These are phyloP conservation scores for Psilopogon haemacephalus DNA, from an alignment of 2,113 vertebrate species.

Conservation along the genomic window DNA sequence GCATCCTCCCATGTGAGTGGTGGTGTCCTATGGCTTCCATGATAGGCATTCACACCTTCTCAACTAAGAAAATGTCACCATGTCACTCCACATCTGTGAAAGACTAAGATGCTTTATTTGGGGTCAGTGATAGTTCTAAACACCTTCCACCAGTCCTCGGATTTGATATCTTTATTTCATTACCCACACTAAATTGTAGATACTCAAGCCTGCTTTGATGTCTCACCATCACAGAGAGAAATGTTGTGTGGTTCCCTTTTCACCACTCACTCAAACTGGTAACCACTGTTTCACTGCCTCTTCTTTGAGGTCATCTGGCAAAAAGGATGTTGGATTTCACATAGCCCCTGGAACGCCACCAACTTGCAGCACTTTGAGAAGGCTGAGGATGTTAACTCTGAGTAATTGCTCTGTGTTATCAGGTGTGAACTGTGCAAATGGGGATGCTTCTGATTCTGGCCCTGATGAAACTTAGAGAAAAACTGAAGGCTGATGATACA, in stretches of 20 bases:
- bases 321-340: neutral
- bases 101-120: neutral
- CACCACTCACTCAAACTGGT: neutral
- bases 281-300: rapidly evolving
- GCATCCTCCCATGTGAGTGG: neutral
- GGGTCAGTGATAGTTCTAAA: neutral
- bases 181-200: neutral
- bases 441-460: neutral
- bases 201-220: neutral
- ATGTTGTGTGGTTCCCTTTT: neutral
- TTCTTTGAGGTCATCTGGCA: neutral
- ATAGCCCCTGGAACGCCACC: rapidly evolving
- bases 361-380: neutral
- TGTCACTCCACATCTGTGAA: rapidly evolving
- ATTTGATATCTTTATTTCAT: neutral
- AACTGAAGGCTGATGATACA: neutral
- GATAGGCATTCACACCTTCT: neutral
- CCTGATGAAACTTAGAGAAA: neutral
- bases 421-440: neutral
- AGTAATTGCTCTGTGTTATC: neutral
- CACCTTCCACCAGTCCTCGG: neutral
- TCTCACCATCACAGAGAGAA: neutral
- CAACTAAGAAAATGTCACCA: neutral
- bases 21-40: neutral
- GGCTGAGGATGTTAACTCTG: neutral